Evolutionary conservation across 2,888 invertebrate genomes (phyloP).

Genomic region (Chelonus formosanus): DNA sequence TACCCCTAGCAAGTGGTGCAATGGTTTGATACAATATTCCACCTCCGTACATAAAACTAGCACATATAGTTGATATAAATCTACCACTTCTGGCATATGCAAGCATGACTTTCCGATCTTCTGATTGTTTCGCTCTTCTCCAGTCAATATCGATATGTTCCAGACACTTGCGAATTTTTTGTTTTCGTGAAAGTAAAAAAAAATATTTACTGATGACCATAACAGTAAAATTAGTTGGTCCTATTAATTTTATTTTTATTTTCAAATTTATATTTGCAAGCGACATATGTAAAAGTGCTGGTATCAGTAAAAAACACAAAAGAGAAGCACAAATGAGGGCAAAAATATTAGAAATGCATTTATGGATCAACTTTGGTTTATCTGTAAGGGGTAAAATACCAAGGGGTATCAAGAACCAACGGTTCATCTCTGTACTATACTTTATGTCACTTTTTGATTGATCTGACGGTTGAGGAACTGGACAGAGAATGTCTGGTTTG

Average conservation of each 20-base stretch:
- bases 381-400: slow-evolving; percentile 29
- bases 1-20: slow-evolving; percentile 48
- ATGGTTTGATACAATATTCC: slow-evolving; percentile 53
- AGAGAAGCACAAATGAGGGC: slow-evolving; percentile 41
- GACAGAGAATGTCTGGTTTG: slow-evolving; percentile 14
- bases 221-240: slow-evolving; percentile 48
- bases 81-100: slow-evolving; percentile 46
- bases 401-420: slow-evolving; percentile 42
- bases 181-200: slow-evolving; percentile 41
- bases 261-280: slow-evolving; percentile 43
- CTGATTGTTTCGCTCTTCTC: slow-evolving; percentile 25
- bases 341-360: slow-evolving; percentile 17
- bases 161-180: slow-evolving; percentile 45
- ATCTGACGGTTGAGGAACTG: slow-evolving; percentile 15
- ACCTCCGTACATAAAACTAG: slow-evolving; percentile 51
- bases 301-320: slow-evolving; percentile 46
- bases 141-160: slow-evolving; percentile 48
- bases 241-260: slow-evolving; percentile 44
- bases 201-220: slow-evolving; percentile 50
- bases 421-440: slow-evolving; percentile 39
- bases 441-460: slow-evolving; percentile 31
- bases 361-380: too few species aligned
- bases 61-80: slow-evolving; percentile 44
- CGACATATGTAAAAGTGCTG: slow-evolving; percentile 41
- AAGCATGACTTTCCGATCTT: slow-evolving; percentile 47